phyloP scores from a whole-genome alignment of 1,140 invertebrate species.

The Macrotrachela quadricornifera region DNA sequence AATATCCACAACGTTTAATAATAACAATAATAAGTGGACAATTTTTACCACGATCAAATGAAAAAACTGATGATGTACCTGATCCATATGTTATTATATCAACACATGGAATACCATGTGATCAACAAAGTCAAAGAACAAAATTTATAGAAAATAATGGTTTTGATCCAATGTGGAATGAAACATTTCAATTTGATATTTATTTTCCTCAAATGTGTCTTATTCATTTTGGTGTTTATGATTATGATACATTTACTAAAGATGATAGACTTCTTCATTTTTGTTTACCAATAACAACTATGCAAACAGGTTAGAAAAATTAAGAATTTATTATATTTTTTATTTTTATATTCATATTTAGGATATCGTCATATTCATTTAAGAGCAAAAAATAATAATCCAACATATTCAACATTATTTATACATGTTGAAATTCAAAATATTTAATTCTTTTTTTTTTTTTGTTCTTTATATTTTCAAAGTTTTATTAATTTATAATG shows the following conservation, averaged over 20 bases:
- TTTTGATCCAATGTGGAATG: constrained; percentile 39
- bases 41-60: not conserved
- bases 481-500: no score
- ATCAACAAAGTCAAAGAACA: constrained; percentile 1
- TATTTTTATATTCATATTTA: no score
- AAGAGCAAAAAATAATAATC: no score
- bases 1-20: not conserved
- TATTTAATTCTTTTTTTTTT: no score
- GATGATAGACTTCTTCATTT: not conserved
- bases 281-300: no score
- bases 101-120: not conserved
- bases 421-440: no score
- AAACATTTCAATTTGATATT: constrained; percentile 29
- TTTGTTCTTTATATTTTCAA: no score
- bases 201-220: constrained; percentile 35
- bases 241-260: constrained; percentile 13
- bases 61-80: not conserved
- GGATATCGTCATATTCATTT: no score
- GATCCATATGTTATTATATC: not conserved
- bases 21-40: constrained; percentile 7
- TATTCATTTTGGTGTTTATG: constrained; percentile 34
- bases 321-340: no score
- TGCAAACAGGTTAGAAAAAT: no score
- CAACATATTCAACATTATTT: no score
- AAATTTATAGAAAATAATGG: constrained; percentile 17